These are phyloP conservation scores for Tragulus kanchil DNA, from an alignment of 2,113 vertebrate genomes.

Conservation along the genomic window DNA sequence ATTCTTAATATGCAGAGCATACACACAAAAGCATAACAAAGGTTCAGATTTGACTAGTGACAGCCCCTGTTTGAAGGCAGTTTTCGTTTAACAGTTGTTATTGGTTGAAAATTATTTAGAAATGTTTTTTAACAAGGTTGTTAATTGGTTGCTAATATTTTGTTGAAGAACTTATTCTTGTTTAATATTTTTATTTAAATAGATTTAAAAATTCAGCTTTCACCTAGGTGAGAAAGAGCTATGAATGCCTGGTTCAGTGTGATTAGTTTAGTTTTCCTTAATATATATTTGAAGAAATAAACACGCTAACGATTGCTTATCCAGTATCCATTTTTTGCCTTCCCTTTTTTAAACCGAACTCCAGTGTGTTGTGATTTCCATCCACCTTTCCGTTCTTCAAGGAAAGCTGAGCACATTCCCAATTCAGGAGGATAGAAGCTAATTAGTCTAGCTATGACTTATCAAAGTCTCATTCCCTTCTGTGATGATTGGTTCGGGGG, in stretches of 20 bases:
- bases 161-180: background rate
- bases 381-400: accelerated
- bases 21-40: background rate
- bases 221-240: background rate
- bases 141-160: background rate
- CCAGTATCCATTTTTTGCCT: background rate
- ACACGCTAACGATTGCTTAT: background rate
- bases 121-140: too few relatives aligned
- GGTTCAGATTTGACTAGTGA: background rate
- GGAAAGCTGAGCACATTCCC: background rate
- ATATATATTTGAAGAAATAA: background rate
- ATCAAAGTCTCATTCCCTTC: background rate
- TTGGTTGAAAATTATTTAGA: slow-evolving; percentile 29
- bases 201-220: background rate
- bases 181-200: background rate
- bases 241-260: background rate
- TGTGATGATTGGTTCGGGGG: background rate
- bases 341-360: background rate
- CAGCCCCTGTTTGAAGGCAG: background rate
- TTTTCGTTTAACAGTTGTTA: slow-evolving; percentile 37
- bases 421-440: background rate
- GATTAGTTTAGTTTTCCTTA: background rate
- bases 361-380: accelerated
- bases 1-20: background rate
- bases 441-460: background rate